phyloP scores from a whole-genome alignment of 2,888 invertebrate species.

The Gymnosoma rotundatum region DNA sequence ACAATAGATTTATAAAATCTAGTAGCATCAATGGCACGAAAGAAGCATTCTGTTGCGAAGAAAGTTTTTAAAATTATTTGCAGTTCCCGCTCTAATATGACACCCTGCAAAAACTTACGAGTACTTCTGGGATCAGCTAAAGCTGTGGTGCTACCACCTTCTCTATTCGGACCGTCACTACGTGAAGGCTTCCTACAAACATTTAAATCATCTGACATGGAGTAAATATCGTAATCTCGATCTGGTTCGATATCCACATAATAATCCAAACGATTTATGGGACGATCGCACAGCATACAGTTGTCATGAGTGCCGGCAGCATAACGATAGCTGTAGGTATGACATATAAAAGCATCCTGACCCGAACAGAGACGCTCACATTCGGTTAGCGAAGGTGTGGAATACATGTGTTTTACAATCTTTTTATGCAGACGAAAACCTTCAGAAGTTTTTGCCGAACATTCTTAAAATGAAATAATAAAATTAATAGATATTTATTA shows the following conservation, averaged over 20 bases:
- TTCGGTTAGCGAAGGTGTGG: constrained; percentile 87
- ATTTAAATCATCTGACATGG: constrained; percentile 86
- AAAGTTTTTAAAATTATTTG: not conserved
- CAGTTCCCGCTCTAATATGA: not conserved
- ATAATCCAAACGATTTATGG: constrained; percentile 87
- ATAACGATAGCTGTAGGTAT: constrained; percentile 88
- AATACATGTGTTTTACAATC: constrained; percentile 86
- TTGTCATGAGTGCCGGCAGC: constrained; percentile 85
- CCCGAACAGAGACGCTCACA: constrained; percentile 89
- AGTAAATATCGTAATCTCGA: constrained; percentile 90
- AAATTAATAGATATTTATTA: not conserved
- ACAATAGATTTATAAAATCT: constrained; percentile 86
- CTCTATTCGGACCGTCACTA: constrained; percentile 73
- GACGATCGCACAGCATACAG: constrained; percentile 89
- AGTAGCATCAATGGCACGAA: constrained; percentile 89
- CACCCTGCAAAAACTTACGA: constrained; percentile 74
- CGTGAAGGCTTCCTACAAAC: constrained; percentile 81
- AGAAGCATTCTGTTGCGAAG: constrained; percentile 88
- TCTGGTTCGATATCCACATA: constrained; percentile 89
- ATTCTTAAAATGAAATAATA: constrained; percentile 83
- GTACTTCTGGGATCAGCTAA: constrained; percentile 82
- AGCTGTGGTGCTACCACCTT: constrained; percentile 73
- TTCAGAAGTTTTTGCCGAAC: constrained; percentile 88
- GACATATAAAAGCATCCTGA: constrained; percentile 88
- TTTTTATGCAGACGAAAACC: constrained; percentile 89